Base-by-base conservation (phyloP, 2,113 vertebrate species). In the Dolichallabes microphthalmus region DNA sequence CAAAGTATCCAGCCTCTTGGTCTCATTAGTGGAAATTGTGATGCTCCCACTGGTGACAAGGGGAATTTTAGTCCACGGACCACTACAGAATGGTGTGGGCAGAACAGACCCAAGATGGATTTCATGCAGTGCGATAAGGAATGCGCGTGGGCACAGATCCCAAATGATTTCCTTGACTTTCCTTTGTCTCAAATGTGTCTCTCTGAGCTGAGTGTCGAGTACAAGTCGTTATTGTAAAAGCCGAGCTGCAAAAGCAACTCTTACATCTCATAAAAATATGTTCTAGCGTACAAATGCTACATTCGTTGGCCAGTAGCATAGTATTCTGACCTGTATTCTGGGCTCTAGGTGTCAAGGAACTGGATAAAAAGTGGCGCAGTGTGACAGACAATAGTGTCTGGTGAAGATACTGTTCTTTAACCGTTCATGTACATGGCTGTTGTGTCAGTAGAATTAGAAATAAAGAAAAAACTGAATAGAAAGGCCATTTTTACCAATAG, bases 21-120 rank as follows among this genome's bases (percentile, higher is more conserved):
- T 53, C 78, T 86, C 68, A 86, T 86, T 86, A 86, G 85, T 52
- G 76, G 50, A 60, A 75, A 82, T 39, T 55, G 19, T 75, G 57
- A 82, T 32, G 68, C 45, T 52, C 71, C 58, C 58, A 86, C 27
- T 71, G 45, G 85, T 86, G 69, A 81, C 78, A 86, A 86, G 80
- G 22, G n/a, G 68, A 81, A 75, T 82, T 81, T 81, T 64, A 71
- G 68, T 75, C 50, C 63, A 35, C 45, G 61, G 68, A 53, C 85
- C 69, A 75, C 76, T 80, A 69, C 63, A 15, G 79, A 81, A 86
- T 63, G 30, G 58, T 75, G 85, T 75, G 27, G 79, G 78, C 79
- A 86, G 78, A 63, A 73, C 45, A 55, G 35, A 55, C 53, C 63
- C 52, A 63, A 71, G 69, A 73, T 73, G 78, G 78, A 80, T 80